These are phyloP conservation scores for Antheraea yamamai DNA, from an alignment of 2,888 invertebrate genomes.

Conservation along the genomic window DNA sequence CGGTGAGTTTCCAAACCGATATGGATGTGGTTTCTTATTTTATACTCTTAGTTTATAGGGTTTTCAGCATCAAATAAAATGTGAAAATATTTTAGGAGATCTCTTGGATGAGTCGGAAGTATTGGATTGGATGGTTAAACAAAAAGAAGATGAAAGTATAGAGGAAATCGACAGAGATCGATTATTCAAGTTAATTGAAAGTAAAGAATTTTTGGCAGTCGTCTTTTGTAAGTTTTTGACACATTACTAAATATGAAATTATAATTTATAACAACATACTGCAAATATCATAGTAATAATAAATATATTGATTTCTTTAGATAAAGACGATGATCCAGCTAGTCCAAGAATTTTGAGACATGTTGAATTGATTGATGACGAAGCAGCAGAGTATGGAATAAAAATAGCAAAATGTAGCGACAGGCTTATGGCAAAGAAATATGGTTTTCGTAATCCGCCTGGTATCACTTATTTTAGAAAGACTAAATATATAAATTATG, in stretches of 20 bases:
- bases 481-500: conserved; percentile 94
- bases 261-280: not conserved
- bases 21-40: conserved; percentile 80
- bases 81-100: conserved; percentile 74
- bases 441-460: conserved; percentile 93
- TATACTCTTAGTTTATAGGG: conserved; percentile 46
- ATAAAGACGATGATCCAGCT: conserved; percentile 91
- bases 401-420: conserved; percentile 94
- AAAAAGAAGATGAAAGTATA: conserved; percentile 95
- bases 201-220: conserved; percentile 95
- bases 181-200: conserved; percentile 91
- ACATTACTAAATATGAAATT: not conserved
- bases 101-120: conserved; percentile 89
- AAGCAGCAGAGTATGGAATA: conserved; percentile 95
- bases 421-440: conserved; percentile 95
- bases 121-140: conserved; percentile 94
- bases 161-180: conserved; percentile 93
- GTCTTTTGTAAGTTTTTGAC: conserved; percentile 91
- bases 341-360: conserved; percentile 91
- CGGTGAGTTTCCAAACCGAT: conserved; percentile 76
- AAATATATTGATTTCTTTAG: conserved; percentile 61
- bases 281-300: not conserved
- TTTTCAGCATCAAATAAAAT: conserved; percentile 50
- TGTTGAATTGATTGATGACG: conserved; percentile 94
- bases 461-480: conserved; percentile 96